Conservation (phyloP, 1,140 invertebrate genomes). For the Bombus impatiens region DNA sequence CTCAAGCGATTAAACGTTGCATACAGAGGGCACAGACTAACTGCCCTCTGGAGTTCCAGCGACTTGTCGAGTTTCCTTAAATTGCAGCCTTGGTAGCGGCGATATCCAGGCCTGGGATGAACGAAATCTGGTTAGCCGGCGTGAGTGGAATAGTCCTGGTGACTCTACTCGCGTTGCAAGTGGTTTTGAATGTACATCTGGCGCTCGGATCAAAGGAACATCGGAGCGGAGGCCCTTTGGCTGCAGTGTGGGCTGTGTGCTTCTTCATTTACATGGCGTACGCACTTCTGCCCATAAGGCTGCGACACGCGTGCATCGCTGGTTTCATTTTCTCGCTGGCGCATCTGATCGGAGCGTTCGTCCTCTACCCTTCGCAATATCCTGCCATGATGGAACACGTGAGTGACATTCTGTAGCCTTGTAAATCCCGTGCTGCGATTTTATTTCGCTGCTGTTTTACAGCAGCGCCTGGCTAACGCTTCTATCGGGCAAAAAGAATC, state of each 20-base stretch:
- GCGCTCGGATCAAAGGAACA: conserved; percentile 64
- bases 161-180: conserved; percentile 87
- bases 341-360: conserved; percentile 84
- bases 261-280: conserved; percentile 95
- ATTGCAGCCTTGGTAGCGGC: conserved; percentile 88
- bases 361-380: conserved; percentile 74
- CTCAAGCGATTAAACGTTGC: no score
- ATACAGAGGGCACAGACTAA: no score
- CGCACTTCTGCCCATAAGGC: conserved; percentile 91
- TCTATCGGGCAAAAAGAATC: no score
- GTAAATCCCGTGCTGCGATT: not conserved
- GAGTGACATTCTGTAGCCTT: conserved; percentile 55
- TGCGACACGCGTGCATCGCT: conserved; percentile 90
- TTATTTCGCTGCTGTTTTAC: no score
- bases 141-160: conserved; percentile 91
- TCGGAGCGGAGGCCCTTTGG: conserved; percentile 75
- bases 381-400: conserved; percentile 77
- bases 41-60: no score
- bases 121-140: conserved; percentile 92
- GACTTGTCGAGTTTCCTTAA: not conserved
- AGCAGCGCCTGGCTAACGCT: no score
- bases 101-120: conserved; percentile 91
- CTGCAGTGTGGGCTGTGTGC: conserved; percentile 87
- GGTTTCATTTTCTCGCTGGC: conserved; percentile 87
- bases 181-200: conserved; percentile 82